Evolutionary conservation across 2,888 invertebrate genomes (phyloP).

Genomic region (Acleris holmiana): DNA sequence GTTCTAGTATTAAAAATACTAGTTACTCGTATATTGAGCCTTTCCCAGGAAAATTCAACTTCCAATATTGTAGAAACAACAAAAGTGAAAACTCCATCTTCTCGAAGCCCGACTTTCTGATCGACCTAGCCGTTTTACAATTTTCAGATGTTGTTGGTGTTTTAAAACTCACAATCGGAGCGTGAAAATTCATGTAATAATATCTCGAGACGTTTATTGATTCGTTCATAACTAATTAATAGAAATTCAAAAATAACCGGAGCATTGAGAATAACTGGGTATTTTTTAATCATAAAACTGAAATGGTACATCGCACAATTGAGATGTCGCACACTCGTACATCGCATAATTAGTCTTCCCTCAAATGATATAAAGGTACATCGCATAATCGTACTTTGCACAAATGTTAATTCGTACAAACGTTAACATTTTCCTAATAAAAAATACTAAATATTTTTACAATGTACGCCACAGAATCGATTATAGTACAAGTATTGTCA

Average conservation of each 20-base stretch:
- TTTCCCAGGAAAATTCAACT: not conserved
- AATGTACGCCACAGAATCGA: no score
- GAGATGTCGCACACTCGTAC: no score
- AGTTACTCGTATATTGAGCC: not conserved
- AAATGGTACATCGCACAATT: no score
- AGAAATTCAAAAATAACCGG: conserved; percentile 31
- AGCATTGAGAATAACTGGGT: conserved; percentile 5
- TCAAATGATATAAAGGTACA: no score
- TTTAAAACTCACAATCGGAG: conserved; percentile 2
- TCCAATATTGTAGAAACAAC: not conserved
- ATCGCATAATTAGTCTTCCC: no score
- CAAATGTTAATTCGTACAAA: no score
- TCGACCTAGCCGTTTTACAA: not conserved
- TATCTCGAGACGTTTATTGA: conserved; percentile 30
- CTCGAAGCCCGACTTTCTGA: not conserved
- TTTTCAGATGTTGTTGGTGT: conserved; percentile 14
- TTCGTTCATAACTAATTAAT: conserved; percentile 35
- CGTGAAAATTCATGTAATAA: conserved; percentile 26
- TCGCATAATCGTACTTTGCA: no score
- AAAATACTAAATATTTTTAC: no score
- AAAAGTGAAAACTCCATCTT: no score
- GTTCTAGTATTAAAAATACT: no score
- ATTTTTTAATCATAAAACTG: no score
- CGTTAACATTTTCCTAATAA: no score
- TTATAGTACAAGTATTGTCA: not conserved